phyloP scores from a whole-genome alignment of 2,113 vertebrate genomes.

The Plecotus auritus region DNA sequence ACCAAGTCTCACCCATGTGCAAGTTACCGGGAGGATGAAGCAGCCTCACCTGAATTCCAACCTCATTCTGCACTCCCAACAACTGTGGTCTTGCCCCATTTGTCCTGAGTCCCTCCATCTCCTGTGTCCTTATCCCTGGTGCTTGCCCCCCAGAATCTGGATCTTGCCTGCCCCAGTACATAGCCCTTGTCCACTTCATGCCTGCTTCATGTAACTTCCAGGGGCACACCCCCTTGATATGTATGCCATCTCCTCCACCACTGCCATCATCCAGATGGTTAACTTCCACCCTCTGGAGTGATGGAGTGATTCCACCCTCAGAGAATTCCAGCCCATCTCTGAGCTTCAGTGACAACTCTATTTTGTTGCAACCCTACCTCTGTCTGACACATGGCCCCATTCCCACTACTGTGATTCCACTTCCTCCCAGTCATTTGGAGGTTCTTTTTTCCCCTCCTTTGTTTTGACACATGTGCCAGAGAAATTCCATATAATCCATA shows the following conservation, averaged over 20 bases:
- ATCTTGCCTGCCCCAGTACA: not conserved
- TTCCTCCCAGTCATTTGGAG: not conserved
- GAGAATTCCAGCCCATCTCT: not conserved
- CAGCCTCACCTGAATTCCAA: not conserved
- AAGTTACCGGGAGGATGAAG: too few species aligned
- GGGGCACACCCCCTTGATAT: not conserved
- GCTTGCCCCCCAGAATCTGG: not conserved
- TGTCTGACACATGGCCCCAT: fast-evolving
- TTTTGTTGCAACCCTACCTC: not conserved
- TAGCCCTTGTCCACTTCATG: not conserved
- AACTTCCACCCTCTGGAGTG: not conserved
- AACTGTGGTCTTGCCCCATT: not conserved
- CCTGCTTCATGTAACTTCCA: not conserved
- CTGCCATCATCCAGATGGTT: not conserved
- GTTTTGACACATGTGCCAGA: not conserved
- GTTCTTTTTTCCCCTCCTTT: not conserved
- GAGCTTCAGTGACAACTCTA: not conserved
- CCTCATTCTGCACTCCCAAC: not conserved
- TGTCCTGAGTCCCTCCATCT: not conserved
- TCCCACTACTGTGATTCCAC: fast-evolving
- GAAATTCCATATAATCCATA: not conserved
- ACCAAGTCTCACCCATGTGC: not conserved
- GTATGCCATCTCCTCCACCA: fast-evolving
- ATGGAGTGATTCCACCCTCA: too few species aligned
- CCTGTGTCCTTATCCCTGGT: not conserved